Percentiles rank a stretch among this genome's conserved stretches.
These are phyloP conservation scores for Salarias fasciatus DNA, from an alignment of 2,797 vertebrate genomes.

Conservation along the genomic window DNA sequence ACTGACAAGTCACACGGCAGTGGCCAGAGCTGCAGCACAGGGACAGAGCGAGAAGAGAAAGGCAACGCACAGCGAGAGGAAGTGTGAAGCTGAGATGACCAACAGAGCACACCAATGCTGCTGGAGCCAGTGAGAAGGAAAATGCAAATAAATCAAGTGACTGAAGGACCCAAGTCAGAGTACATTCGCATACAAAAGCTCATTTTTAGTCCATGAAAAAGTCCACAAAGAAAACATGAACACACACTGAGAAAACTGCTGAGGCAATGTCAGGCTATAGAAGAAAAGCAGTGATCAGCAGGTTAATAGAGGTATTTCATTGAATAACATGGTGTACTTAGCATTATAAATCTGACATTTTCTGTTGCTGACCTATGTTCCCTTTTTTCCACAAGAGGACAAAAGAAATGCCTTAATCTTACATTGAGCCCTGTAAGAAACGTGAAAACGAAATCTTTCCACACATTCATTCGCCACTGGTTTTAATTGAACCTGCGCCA, in stretches of 20 bases:
- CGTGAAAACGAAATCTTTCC: slow-evolving; percentile 44
- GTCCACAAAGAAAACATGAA: slow-evolving; percentile 39
- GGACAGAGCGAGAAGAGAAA: slow-evolving; percentile 66
- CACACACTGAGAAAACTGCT: slow-evolving; percentile 42
- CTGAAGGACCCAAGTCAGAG: slow-evolving; percentile 71
- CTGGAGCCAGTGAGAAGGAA: slow-evolving; percentile 70
- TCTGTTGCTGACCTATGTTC: slow-evolving; percentile 53
- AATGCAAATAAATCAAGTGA: slow-evolving; percentile 59
- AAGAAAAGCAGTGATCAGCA: slow-evolving; percentile 60
- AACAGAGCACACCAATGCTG: slow-evolving; percentile 68
- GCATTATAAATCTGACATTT: slow-evolving; percentile 69
- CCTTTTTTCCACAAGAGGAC: slow-evolving; percentile 27
- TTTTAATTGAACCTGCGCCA: slow-evolving; percentile 40
- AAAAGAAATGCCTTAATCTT: slow-evolving; percentile 53
- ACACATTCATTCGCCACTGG: slow-evolving; percentile 24
- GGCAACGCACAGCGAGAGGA: slow-evolving; percentile 56
- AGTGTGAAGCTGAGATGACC: slow-evolving; percentile 70
- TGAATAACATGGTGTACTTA: slow-evolving; percentile 43
- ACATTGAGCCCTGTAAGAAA: slow-evolving; percentile 67
- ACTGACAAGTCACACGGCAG: slow-evolving; percentile 74
- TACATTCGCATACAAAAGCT: slow-evolving; percentile 70
- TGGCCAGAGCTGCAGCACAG: slow-evolving; percentile 58
- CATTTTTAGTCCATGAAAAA: slow-evolving; percentile 40
- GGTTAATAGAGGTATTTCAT: slow-evolving; percentile 63
- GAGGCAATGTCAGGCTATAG: slow-evolving; percentile 53